phyloP scores from a whole-genome alignment of 2,797 vertebrate genomes.

The Odontamblyopus lacepedii region DNA sequence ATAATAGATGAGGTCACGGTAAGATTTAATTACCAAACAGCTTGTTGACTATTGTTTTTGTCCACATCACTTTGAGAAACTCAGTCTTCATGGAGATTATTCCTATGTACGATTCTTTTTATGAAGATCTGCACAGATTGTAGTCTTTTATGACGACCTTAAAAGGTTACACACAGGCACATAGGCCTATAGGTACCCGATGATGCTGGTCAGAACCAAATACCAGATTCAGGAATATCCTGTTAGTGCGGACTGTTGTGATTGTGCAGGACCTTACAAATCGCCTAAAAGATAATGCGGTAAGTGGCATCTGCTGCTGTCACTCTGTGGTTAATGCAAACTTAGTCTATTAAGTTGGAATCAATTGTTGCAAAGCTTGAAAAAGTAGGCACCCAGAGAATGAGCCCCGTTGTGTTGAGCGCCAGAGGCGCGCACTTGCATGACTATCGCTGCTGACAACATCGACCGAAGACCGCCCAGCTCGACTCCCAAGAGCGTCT shows the following conservation, averaged over 20 bases:
- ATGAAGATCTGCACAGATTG: neutral
- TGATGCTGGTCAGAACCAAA: neutral
- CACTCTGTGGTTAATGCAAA: neutral
- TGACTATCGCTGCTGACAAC: conserved; percentile 60
- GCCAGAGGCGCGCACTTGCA: conserved; percentile 42
- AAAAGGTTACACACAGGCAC: neutral
- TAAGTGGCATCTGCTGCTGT: neutral
- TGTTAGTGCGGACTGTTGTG: conserved; percentile 1
- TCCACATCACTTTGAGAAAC: no score
- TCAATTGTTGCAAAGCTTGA: no score
- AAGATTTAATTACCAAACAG: neutral
- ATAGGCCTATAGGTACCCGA: no score
- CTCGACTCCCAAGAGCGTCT: conserved; percentile 57
- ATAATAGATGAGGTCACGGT: neutral
- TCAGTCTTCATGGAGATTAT: no score
- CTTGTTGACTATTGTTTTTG: neutral
- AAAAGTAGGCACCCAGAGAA: conserved; percentile 64
- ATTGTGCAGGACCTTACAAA: neutral
- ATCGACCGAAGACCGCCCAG: conserved; percentile 22
- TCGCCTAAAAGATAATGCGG: conserved; percentile 7
- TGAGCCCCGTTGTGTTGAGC: conserved; percentile 76
- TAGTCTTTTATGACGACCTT: neutral
- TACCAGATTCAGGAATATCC: neutral
- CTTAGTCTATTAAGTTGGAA: no score
- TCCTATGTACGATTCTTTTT: no score